These are phyloP conservation scores for Rhodeus uyekii DNA, from an alignment of 2,797 vertebrate genomes.

Conservation along the genomic window DNA sequence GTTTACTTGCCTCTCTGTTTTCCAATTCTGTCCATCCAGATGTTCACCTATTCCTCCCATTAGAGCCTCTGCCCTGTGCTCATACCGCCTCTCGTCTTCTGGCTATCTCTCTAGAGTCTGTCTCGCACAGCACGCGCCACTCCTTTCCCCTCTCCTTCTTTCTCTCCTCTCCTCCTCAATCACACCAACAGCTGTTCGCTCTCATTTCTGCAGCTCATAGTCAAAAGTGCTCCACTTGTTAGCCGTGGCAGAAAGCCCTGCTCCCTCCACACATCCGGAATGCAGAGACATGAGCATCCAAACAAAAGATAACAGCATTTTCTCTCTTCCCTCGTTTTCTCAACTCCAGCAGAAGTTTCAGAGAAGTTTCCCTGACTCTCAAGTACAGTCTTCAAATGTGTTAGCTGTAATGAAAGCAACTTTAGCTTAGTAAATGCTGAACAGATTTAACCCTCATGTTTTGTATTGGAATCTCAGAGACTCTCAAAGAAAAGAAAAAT, in stretches of 20 bases:
- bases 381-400: slow-evolving; percentile 38
- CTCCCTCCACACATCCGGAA: slow-evolving; percentile 69
- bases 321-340: slow-evolving; percentile 64
- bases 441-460: neutral
- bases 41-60: slow-evolving; percentile 81
- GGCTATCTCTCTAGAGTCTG: slow-evolving; percentile 69
- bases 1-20: slow-evolving; percentile 80
- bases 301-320: slow-evolving; percentile 75
- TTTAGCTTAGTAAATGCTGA: slow-evolving; percentile 53
- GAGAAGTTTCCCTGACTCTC: slow-evolving; percentile 60
- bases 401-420: slow-evolving; percentile 59
- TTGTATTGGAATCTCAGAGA: neutral
- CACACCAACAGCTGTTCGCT: slow-evolving; percentile 60
- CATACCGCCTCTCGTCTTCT: slow-evolving; percentile 71
- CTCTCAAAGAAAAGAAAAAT: too few species aligned
- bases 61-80: slow-evolving; percentile 71
- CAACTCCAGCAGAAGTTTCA: slow-evolving; percentile 59
- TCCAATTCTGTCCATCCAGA: slow-evolving; percentile 77
- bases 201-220: slow-evolving; percentile 72
- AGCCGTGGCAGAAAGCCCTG: slow-evolving; percentile 70
- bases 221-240: slow-evolving; percentile 75
- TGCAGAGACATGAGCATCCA: slow-evolving; percentile 73
- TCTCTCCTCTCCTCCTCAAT: slow-evolving; percentile 60
- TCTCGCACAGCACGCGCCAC: slow-evolving; percentile 73
- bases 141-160: slow-evolving; percentile 59